Percentiles rank a stretch among this genome's conserved stretches.
Conservation (phyloP, 2,797 vertebrate genomes). For the Linurgus olivaceus region DNA sequence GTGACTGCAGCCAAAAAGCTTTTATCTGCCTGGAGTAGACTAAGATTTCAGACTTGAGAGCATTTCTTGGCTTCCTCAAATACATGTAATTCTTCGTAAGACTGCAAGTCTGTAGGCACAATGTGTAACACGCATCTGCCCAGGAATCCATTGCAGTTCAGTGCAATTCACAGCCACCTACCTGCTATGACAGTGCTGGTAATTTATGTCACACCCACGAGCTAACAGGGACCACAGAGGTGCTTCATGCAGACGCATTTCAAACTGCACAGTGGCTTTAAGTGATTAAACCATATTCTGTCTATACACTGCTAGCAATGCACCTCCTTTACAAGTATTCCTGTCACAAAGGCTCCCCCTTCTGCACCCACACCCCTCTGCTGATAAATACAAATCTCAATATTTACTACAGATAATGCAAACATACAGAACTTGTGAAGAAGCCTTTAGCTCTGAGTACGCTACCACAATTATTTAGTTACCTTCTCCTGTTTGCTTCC, state of each 20-base stretch:
- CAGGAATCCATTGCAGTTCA: slow-evolving; percentile 37
- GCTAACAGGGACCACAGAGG: background rate
- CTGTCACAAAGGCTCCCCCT: background rate
- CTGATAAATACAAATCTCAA: slow-evolving; percentile 14
- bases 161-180: background rate
- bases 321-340: background rate
- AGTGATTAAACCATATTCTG: background rate
- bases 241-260: background rate
- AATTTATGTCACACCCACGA: slow-evolving; percentile 30
- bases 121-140: background rate
- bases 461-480: slow-evolving; percentile 55
- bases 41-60: slow-evolving; percentile 36
- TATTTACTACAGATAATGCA: slow-evolving; percentile 38
- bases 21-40: background rate
- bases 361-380: background rate
- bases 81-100: background rate
- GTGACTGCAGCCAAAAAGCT: background rate
- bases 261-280: background rate
- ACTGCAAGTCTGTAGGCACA: background rate
- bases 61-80: background rate
- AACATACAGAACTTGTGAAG: slow-evolving; percentile 23
- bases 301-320: background rate
- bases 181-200: slow-evolving; percentile 1
- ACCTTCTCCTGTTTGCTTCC: slow-evolving; percentile 59
- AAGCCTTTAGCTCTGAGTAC: slow-evolving; percentile 16